These are phyloP conservation scores for Mythimna vitellina DNA, from an alignment of 2,888 invertebrate genomes.

Conservation along the genomic window DNA sequence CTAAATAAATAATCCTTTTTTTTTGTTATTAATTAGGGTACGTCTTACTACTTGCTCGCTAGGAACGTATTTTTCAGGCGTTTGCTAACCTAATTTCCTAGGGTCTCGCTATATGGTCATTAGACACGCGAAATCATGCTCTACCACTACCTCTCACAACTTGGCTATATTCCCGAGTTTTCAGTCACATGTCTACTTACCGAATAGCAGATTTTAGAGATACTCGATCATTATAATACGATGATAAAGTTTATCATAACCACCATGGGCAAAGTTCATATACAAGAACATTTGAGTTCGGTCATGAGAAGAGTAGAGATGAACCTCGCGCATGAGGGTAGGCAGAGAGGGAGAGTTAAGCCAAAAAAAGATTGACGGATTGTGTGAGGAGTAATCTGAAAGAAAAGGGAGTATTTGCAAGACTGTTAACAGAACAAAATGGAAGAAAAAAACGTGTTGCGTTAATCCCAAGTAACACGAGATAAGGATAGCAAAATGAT, in stretches of 20 bases:
- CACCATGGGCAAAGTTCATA: fast-evolving
- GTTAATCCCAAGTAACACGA: too few relatives aligned
- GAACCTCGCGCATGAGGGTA: too few relatives aligned
- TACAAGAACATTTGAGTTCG: too few relatives aligned
- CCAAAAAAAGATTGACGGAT: too few relatives aligned
- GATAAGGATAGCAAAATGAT: too few relatives aligned
- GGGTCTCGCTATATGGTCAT: slow-evolving; percentile 14
- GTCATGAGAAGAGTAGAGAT: too few relatives aligned
- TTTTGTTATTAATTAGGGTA: slow-evolving; percentile 24
- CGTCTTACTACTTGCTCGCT: neutral
- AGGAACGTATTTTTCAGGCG: slow-evolving; percentile 8
- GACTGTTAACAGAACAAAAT: too few relatives aligned
- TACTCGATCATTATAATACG: neutral
- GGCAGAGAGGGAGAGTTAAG: too few relatives aligned
- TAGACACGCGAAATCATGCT: slow-evolving; percentile 13
- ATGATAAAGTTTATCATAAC: neutral
- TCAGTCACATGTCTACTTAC: neutral
- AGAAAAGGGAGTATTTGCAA: too few relatives aligned
- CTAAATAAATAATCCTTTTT: slow-evolving; percentile 1
- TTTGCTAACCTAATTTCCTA: slow-evolving; percentile 3
- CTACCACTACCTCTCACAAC: too few relatives aligned
- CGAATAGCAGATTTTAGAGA: neutral
- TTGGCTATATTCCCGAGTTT: neutral
- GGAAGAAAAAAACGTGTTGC: too few relatives aligned
- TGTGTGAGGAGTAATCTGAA: too few relatives aligned